phyloP scores from a whole-genome alignment of 2,888 invertebrate genomes.

The Zaprionus obscuricornis region DNA sequence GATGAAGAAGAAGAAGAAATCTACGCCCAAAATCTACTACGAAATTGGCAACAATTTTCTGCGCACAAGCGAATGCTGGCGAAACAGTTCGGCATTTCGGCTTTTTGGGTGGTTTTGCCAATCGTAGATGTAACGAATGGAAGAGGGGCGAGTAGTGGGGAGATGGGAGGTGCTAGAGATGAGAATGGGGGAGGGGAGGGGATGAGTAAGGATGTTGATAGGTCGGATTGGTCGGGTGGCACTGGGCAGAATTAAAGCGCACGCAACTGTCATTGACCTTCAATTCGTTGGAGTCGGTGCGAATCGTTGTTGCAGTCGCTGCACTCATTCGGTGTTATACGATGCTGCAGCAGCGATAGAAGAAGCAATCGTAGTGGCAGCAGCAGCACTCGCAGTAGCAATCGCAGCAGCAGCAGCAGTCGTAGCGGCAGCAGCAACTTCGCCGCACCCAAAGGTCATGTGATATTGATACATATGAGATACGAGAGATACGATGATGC shows the following conservation, averaged over 20 bases:
- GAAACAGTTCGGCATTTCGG: conserved; percentile 7
- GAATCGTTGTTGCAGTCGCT: conserved; percentile 35
- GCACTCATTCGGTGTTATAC: conserved; percentile 6
- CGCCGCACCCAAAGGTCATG: conserved; percentile 76
- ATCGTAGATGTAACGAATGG: background rate
- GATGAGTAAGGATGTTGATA: background rate
- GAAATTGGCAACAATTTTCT: conserved; percentile 64
- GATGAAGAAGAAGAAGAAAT: too few relatives aligned
- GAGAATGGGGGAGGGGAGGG: background rate
- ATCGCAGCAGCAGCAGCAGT: background rate
- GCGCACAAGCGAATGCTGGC: conserved; percentile 67
- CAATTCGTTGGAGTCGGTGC: conserved; percentile 66
- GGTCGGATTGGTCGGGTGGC: background rate
- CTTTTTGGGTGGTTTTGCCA: background rate
- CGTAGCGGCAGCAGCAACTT: conserved; percentile 22
- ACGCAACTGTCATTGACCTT: conserved; percentile 76
- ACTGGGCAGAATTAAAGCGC: conserved; percentile 50
- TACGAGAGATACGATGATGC: background rate
- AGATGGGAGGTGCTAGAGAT: conserved; percentile 2
- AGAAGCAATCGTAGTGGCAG: too few relatives aligned
- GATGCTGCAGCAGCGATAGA: background rate
- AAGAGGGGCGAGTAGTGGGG: background rate
- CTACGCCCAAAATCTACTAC: conserved; percentile 62
- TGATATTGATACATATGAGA: too few relatives aligned
- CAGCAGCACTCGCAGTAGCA: too few relatives aligned